Percentiles rank a stretch among this genome's conserved stretches.
These are phyloP conservation scores for Octonoba sinensis DNA, from an alignment of 2,888 invertebrate genomes.

Conservation along the genomic window DNA sequence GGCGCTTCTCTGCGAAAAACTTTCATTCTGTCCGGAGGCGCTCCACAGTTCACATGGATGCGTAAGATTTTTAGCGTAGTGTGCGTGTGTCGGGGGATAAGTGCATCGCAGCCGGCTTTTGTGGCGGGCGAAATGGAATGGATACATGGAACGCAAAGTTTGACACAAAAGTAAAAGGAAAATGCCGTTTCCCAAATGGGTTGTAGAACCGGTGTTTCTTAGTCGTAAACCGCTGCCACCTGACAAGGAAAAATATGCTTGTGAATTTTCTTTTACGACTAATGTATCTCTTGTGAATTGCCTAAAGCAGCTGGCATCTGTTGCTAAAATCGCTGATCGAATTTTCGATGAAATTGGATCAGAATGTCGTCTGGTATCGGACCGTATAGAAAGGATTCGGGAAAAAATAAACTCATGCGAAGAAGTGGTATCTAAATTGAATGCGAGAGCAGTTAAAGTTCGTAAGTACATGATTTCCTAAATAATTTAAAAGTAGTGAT, in stretches of 20 bases:
- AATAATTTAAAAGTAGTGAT: no score
- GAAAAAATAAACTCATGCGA: constrained; percentile 80
- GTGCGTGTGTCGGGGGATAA: constrained; percentile 1
- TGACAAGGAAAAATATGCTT: constrained; percentile 73
- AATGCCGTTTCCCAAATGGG: constrained; percentile 90
- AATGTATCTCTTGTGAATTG: constrained; percentile 89
- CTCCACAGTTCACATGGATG: constrained; percentile 7
- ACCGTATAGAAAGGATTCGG: constrained; percentile 81
- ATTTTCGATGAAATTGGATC: constrained; percentile 85
- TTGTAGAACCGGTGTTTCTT: constrained; percentile 84
- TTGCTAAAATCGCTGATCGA: constrained; percentile 86
- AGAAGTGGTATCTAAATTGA: constrained; percentile 80
- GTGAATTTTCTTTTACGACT: constrained; percentile 87
- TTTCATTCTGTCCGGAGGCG: constrained; percentile 21
- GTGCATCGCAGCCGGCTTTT: constrained; percentile 6
- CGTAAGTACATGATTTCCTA: constrained; percentile 81
- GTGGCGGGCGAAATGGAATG: background rate
- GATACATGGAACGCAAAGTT: background rate
- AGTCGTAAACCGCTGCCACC: constrained; percentile 77
- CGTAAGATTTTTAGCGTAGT: background rate
- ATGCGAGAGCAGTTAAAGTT: constrained; percentile 92
- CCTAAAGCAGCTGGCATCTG: constrained; percentile 85
- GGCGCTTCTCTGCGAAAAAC: constrained; percentile 19
- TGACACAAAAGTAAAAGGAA: constrained; percentile 4
- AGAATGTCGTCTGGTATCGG: constrained; percentile 81